Evolutionary conservation across 2,888 invertebrate genomes (phyloP).

Genomic region (Gasteruption jaculator): DNA sequence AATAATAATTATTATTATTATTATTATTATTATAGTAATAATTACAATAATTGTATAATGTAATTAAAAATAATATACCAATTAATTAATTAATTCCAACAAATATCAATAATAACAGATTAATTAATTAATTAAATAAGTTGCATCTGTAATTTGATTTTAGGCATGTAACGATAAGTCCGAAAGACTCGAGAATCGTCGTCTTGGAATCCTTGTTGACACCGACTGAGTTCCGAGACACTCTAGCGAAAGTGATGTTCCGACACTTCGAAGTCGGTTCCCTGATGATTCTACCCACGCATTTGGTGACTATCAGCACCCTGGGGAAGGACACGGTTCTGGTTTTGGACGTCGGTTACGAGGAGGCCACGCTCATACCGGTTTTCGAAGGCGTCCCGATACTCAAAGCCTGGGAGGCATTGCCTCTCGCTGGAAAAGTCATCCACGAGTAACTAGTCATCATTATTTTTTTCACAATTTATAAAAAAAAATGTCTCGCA

Average conservation of each 20-base stretch:
- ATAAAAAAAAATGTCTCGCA: too few relatives aligned
- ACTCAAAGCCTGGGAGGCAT: conserved; percentile 77
- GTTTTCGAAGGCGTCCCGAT: conserved; percentile 86
- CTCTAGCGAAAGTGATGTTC: conserved; percentile 87
- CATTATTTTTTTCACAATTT: conserved; percentile 23
- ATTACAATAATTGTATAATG: neutral
- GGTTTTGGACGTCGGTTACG: conserved; percentile 83
- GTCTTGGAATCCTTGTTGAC: conserved; percentile 87
- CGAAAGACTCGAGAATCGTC: conserved; percentile 88
- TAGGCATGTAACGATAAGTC: conserved; percentile 85
- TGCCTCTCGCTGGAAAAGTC: conserved; percentile 72
- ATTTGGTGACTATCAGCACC: conserved; percentile 78
- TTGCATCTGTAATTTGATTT: conserved; percentile 28
- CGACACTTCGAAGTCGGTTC: conserved; percentile 80
- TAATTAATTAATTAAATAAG: too few relatives aligned
- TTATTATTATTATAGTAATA: conserved; percentile 12
- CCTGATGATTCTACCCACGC: conserved; percentile 77
- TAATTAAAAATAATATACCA: too few relatives aligned
- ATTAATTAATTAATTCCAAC: conserved; percentile 7
- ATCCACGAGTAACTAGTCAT: conserved; percentile 61
- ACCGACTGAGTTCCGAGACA: conserved; percentile 77
- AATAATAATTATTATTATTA: neutral
- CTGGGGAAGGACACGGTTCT: conserved; percentile 78
- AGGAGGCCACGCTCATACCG: conserved; percentile 75
- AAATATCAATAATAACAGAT: neutral